These are phyloP conservation scores for Furcifer pardalis DNA, from an alignment of 2,797 vertebrate genomes.

Conservation along the genomic window DNA sequence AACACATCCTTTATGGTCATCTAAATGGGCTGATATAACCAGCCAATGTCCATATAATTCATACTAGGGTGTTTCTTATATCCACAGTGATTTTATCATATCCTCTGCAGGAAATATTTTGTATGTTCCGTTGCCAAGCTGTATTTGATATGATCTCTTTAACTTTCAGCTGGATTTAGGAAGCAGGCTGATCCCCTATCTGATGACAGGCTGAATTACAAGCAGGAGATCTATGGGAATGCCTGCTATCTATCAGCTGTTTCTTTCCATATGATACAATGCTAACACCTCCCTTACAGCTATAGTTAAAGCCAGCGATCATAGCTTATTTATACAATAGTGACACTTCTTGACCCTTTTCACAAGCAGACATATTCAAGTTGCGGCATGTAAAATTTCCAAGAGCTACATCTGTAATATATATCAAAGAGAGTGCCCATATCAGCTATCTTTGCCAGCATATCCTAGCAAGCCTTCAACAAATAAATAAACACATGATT, in stretches of 20 bases:
- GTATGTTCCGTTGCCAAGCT: slow-evolving; percentile 55
- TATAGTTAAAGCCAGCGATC: not conserved
- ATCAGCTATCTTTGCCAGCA: slow-evolving; percentile 13
- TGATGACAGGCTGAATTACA: slow-evolving; percentile 48
- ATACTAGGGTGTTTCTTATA: slow-evolving; percentile 33
- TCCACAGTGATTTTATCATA: slow-evolving; percentile 44
- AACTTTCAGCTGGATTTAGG: slow-evolving; percentile 41
- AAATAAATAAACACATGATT: not conserved
- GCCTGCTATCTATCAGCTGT: slow-evolving; percentile 23
- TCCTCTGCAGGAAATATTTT: slow-evolving; percentile 31
- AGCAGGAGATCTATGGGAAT: slow-evolving; percentile 26
- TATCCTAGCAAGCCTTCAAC: slow-evolving; percentile 13
- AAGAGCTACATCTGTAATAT: slow-evolving; percentile 18
- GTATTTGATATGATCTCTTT: slow-evolving; percentile 36
- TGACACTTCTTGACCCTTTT: slow-evolving; percentile 36
- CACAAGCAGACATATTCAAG: slow-evolving; percentile 26
- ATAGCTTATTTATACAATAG: slow-evolving; percentile 3
- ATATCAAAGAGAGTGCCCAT: not conserved
- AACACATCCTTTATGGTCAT: not conserved
- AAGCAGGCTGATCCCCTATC: slow-evolving; percentile 37
- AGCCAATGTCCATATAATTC: slow-evolving; percentile 9
- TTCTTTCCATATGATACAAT: slow-evolving; percentile 11
- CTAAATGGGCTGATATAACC: not conserved
- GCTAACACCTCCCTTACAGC: slow-evolving; percentile 25
- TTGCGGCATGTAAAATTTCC: slow-evolving; percentile 15